These are phyloP conservation scores for Anastrepha ludens DNA, from an alignment of 1,140 invertebrate genomes.

Conservation along the genomic window DNA sequence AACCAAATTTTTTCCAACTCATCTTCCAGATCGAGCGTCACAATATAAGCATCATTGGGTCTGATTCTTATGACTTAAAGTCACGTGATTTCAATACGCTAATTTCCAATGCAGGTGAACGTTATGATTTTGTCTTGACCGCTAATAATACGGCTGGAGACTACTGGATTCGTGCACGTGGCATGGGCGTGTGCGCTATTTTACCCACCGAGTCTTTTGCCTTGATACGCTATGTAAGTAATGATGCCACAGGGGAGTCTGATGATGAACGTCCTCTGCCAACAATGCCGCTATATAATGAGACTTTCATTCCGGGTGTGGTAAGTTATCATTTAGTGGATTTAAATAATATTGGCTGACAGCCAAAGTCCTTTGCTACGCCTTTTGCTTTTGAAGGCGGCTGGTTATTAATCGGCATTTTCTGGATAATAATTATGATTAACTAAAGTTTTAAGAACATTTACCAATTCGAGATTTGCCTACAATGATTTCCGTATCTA, in stretches of 20 bases:
- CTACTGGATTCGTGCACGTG: conserved; percentile 77
- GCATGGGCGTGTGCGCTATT: conserved; percentile 75
- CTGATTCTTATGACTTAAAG: conserved; percentile 76
- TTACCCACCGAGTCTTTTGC: conserved; percentile 56
- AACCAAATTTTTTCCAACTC: too few species aligned
- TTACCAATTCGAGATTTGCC: too few species aligned
- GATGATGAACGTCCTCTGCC: background rate
- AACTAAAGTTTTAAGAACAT: too few species aligned
- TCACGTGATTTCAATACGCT: conserved; percentile 66
- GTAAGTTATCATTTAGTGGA: conserved; percentile 22
- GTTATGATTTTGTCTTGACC: conserved; percentile 78
- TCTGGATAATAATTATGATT: too few species aligned
- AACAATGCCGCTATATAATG: conserved; percentile 43
- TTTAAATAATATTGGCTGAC: too few species aligned
- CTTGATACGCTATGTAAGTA: conserved; percentile 55
- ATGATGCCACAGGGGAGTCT: background rate
- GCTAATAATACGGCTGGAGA: conserved; percentile 76
- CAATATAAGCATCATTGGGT: conserved; percentile 75
- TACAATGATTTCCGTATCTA: too few species aligned
- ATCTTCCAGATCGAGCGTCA: conserved; percentile 75
- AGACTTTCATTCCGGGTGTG: conserved; percentile 38
- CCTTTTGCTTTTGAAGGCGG: too few species aligned
- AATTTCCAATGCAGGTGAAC: conserved; percentile 77
- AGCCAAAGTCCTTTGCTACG: too few species aligned
- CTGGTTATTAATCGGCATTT: too few species aligned